Evolutionary conservation across 2,113 vertebrate genomes (phyloP), one percentile per base, ranked within the genome.

Genomic region (Hirundichthys speculiger): DNA sequence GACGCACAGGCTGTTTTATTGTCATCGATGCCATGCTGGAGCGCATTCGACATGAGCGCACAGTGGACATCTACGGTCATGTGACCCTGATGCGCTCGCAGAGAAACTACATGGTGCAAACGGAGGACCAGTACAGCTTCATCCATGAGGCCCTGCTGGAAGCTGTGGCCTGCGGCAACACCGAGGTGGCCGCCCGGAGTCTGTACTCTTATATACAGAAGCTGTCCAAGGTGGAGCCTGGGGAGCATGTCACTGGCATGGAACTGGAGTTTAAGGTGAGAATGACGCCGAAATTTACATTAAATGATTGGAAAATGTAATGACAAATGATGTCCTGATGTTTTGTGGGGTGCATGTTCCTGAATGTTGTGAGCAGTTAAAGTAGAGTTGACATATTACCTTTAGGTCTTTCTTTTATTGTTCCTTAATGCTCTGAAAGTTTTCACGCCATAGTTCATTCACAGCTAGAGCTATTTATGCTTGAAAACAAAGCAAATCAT

Each of bases 51-150:
- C 96, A 96, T 0, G 98, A 99, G 92, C 96, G 96, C 87, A 95
- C 96, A 0, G 96, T 98, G 84, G 98, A 99, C 79, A 95, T 98
- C 25, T 99, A 99, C 0, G 97, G 97, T 1, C 98, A 98, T 0
- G 96, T 99, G 87, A 99, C 97, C 0, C 94, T 98, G 78, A 98
- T 99, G 96, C 91, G 98, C 64, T 96, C 98, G 0, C 98, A 99
- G 85, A 91, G 98, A 21, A 99, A 99, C 88, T 99, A 99, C 93
- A 99, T 99, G 98, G 98, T 99, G 20, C 98, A 99, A 92, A 99
- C 98, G 0, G 98, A 99, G 80, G 98, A 99, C 88, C 98, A 99
- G 88, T 99, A 98, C 93, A 96, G 96, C 90, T 99, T 99, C 88
- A 99, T 99, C 59, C 97, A 99, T 1, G 98, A 99, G 88, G 94